Evolutionary conservation across 2,888 invertebrate species (phyloP).

Genomic region (Drosophila glabriapex): DNA sequence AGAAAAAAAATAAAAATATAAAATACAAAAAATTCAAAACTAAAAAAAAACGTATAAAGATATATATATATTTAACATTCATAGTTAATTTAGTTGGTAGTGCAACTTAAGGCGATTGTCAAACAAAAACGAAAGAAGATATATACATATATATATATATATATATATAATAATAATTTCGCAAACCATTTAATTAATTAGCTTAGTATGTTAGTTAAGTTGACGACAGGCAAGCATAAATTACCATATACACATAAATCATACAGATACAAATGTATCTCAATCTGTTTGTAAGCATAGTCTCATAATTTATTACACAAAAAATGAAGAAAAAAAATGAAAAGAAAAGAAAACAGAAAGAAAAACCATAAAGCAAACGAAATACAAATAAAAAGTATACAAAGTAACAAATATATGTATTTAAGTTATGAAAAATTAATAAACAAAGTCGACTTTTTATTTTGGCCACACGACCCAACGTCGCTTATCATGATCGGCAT

Average conservation of each 20-base stretch:
- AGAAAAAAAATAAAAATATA: not conserved
- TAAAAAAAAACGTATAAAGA: constrained; percentile 12
- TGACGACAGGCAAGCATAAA: constrained; percentile 55
- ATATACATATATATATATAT: constrained; percentile 2
- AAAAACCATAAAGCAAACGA: constrained; percentile 43
- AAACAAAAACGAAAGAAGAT: constrained; percentile 36
- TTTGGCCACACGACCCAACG: constrained; percentile 24
- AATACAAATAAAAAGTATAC: constrained; percentile 60
- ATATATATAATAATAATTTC: constrained; percentile 57
- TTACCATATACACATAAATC: constrained; percentile 57
- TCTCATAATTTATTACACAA: constrained; percentile 76
- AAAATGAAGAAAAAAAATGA: constrained; percentile 18
- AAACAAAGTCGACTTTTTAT: constrained; percentile 63
- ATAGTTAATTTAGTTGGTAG: constrained; percentile 78
- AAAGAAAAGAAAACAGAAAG: constrained; percentile 19
- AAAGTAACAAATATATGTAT: constrained; percentile 65
- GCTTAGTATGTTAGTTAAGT: constrained; percentile 56
- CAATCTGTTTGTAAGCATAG: constrained; percentile 76
- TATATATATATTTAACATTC: constrained; percentile 60
- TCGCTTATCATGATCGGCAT: constrained; percentile 55
- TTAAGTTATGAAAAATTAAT: constrained; percentile 81
- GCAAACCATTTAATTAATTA: constrained; percentile 55
- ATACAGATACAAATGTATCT: constrained; percentile 65
- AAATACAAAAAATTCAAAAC: constrained; percentile 22
- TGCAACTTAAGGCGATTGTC: constrained; percentile 56